These are phyloP conservation scores for Crotalus tigris DNA, from an alignment of 2,113 vertebrate species.

Conservation along the genomic window DNA sequence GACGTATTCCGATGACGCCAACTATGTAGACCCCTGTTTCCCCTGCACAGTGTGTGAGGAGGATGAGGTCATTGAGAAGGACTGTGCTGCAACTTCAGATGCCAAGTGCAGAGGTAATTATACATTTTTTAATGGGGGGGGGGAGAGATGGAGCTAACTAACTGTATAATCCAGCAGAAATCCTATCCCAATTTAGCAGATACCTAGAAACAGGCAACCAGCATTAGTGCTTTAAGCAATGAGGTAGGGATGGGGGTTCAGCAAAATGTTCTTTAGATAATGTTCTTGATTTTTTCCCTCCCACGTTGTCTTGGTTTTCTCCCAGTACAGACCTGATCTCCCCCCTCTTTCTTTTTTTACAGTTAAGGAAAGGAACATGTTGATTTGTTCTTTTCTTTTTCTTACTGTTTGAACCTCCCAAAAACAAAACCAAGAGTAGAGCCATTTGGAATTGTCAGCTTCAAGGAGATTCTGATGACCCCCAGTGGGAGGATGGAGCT, in stretches of 20 bases:
- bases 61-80: constrained; percentile 69
- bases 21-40: constrained; percentile 91
- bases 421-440: neutral
- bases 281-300: neutral
- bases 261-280: neutral
- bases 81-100: constrained; percentile 77
- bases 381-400: neutral
- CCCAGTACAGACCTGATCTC: neutral
- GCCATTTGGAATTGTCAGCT: neutral
- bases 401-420: neutral
- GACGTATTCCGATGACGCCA: constrained; percentile 89
- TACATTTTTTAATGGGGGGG: neutral
- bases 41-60: constrained; percentile 93
- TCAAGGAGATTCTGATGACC: neutral
- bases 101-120: constrained; percentile 81
- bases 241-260: neutral
- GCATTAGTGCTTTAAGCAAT: neutral
- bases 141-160: neutral
- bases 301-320: neutral
- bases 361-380: neutral
- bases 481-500: neutral
- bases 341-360: neutral
- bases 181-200: neutral
- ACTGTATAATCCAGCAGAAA: neutral
- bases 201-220: neutral